Conservation (phyloP, 2,888 invertebrate genomes). For the Cephus sareptanus region DNA sequence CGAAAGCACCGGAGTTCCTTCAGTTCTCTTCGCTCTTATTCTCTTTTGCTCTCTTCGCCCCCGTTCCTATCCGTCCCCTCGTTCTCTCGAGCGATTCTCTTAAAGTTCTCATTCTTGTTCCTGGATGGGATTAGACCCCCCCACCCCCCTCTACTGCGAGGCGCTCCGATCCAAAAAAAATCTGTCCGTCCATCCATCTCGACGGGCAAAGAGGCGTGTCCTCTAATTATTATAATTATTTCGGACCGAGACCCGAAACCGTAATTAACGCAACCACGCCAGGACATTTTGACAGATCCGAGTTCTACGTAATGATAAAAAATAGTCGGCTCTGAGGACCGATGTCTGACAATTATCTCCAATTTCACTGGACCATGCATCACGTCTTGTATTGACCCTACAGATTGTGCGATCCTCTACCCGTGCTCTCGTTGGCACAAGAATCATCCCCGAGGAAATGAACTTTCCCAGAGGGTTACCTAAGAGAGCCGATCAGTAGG, state of each 20-base stretch:
- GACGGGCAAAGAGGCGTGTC: constrained; percentile 52
- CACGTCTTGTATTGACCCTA: neutral
- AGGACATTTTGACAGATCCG: constrained; percentile 65
- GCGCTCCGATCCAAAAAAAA: constrained; percentile 46
- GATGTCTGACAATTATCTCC: constrained; percentile 17
- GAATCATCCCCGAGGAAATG: no score
- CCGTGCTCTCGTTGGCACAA: no score
- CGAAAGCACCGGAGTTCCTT: neutral
- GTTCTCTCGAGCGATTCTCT: constrained; percentile 19
- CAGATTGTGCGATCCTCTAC: no score
- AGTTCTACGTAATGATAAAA: constrained; percentile 63
- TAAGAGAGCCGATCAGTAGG: no score
- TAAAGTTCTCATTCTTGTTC: no score
- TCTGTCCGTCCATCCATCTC: constrained; percentile 54
- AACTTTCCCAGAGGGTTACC: no score
- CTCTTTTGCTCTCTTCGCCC: constrained; percentile 25
- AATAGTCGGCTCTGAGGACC: constrained; percentile 41
- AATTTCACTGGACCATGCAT: neutral
- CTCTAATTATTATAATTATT: constrained; percentile 66
- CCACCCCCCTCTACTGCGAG: constrained; percentile 19
- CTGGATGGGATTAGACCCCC: constrained; percentile 21
- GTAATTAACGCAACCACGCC: constrained; percentile 62
- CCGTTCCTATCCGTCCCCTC: constrained; percentile 20
- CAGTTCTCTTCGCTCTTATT: neutral
- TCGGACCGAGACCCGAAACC: constrained; percentile 50